Percentiles rank a stretch among this genome's conserved stretches.
phyloP scores from a whole-genome alignment of 1,140 invertebrate genomes.

The Polypedilum pembai region DNA sequence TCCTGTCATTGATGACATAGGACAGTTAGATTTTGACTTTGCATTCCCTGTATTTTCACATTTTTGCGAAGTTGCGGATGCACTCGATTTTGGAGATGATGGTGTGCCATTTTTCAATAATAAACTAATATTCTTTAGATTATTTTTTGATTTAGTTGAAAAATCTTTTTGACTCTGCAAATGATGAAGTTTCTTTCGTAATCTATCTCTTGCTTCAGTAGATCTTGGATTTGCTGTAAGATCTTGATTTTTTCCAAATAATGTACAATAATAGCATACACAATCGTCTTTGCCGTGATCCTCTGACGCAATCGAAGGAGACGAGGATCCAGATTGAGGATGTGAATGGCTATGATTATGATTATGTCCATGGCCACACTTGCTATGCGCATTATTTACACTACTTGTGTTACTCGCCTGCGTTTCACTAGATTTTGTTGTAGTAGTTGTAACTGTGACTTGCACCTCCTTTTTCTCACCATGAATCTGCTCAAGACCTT shows the following conservation, averaged over 20 bases:
- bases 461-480: conserved; percentile 28
- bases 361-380: not conserved
- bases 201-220: conserved; percentile 45
- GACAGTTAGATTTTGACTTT: too few relatives aligned
- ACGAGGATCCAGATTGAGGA: not conserved
- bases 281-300: conserved; percentile 27
- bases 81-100: not conserved
- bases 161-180: conserved; percentile 31
- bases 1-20: not conserved
- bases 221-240: conserved; percentile 29
- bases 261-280: conserved; percentile 29
- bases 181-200: conserved; percentile 45
- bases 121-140: not conserved
- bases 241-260: conserved; percentile 29
- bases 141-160: conserved; percentile 22
- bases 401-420: not conserved
- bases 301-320: not conserved
- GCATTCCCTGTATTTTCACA: not conserved
- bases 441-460: not conserved
- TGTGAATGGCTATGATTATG: not conserved
- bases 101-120: not conserved
- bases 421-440: not conserved
- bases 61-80: not conserved
- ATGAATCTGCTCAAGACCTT: conserved; percentile 29
- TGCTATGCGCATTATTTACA: not conserved